Conservation (phyloP, 1,140 invertebrate species). For the Hylyphantes graminicola region DNA sequence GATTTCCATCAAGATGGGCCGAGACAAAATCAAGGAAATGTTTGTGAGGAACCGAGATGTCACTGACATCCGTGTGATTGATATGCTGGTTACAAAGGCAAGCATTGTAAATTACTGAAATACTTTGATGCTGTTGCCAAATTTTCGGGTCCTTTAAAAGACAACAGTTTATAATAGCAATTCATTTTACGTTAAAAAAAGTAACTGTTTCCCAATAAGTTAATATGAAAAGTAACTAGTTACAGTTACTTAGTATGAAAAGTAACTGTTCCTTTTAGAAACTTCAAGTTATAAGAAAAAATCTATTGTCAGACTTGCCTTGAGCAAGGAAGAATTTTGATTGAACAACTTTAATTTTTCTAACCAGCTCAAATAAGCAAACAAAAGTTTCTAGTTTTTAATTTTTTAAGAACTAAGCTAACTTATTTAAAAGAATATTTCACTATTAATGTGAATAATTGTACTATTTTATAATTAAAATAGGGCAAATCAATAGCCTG, state of each 20-base stretch:
- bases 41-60: slow-evolving; percentile 82
- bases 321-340: not conserved
- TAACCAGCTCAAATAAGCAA: not conserved
- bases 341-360: not conserved
- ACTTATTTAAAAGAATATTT: too few relatives aligned
- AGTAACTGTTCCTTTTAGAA: too few relatives aligned
- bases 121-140: too few relatives aligned
- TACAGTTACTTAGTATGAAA: too few relatives aligned
- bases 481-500: too few relatives aligned
- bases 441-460: too few relatives aligned
- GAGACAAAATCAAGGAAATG: slow-evolving; percentile 80
- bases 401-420: not conserved
- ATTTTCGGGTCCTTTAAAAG: too few relatives aligned
- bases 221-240: too few relatives aligned
- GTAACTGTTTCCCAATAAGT: not conserved
- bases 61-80: slow-evolving; percentile 87
- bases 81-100: slow-evolving; percentile 92
- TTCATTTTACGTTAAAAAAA: not conserved
- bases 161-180: too few relatives aligned
- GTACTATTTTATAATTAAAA: too few relatives aligned
- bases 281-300: too few relatives aligned
- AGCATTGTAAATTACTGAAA: too few relatives aligned
- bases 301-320: not conserved
- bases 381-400: not conserved
- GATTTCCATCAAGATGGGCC: slow-evolving; percentile 75